Evolutionary conservation across 2,797 vertebrate genomes (phyloP).

Genomic region (Gymnothorax reevesii): DNA sequence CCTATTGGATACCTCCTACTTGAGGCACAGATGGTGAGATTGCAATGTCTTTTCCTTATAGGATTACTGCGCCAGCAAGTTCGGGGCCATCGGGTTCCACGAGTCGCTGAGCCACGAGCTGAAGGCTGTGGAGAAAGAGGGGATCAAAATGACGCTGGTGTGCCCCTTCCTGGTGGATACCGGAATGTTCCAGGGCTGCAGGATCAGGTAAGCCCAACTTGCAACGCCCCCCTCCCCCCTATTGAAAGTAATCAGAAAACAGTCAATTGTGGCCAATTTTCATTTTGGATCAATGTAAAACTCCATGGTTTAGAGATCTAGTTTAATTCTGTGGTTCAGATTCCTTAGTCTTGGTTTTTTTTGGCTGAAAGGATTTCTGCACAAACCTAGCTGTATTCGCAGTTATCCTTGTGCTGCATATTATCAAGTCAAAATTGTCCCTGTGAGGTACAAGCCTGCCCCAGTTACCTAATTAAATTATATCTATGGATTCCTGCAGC

Average conservation of each 20-base stretch:
- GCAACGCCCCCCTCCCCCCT: no score
- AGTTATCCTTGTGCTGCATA: not conserved
- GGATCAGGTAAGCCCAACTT: conserved; percentile 80
- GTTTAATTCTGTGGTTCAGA: not conserved
- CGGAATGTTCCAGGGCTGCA: conserved; percentile 85
- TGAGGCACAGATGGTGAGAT: not conserved
- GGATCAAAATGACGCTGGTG: conserved; percentile 86
- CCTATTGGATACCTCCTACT: no score
- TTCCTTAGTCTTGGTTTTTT: not conserved
- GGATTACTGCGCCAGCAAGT: conserved; percentile 90
- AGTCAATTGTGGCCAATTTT: not conserved
- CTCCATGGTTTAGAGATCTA: not conserved
- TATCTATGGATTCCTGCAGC: not conserved
- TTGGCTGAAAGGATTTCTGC: not conserved
- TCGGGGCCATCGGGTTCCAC: conserved; percentile 86
- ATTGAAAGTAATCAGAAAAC: not conserved
- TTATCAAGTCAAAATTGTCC: not conserved
- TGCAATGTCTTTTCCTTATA: conserved; percentile 51
- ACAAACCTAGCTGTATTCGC: not conserved
- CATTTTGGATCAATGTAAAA: not conserved
- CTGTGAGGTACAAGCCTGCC: no score
- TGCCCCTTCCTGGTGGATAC: conserved; percentile 87
- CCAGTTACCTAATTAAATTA: no score
- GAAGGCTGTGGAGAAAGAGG: conserved; percentile 85
- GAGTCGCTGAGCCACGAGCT: conserved; percentile 87